phyloP scores from a whole-genome alignment of 1,140 invertebrate genomes.

The Hetaerina americana region DNA sequence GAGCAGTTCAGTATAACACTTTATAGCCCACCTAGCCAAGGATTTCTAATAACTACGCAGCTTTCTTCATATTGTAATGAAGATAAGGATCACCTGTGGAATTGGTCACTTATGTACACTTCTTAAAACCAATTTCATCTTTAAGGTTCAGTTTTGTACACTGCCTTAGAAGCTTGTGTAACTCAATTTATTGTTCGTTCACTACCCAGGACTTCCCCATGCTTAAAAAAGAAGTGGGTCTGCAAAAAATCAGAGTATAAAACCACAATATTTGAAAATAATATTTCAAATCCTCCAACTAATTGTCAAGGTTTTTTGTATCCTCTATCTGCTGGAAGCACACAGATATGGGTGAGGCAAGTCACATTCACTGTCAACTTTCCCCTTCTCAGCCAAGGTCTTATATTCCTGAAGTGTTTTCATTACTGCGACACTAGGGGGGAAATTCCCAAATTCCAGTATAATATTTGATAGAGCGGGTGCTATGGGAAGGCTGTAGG shows the following conservation, averaged over 20 bases:
- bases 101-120: background rate
- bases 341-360: background rate
- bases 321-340: background rate
- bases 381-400: background rate
- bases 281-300: background rate
- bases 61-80: background rate
- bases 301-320: background rate
- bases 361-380: background rate
- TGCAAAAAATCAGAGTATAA: background rate
- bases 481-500: background rate
- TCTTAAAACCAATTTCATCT: background rate
- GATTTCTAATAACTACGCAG: background rate
- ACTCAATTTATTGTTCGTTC: background rate
- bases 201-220: background rate
- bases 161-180: background rate
- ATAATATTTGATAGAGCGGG: background rate
- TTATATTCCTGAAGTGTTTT: background rate
- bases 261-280: background rate
- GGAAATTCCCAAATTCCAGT: background rate
- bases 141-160: background rate
- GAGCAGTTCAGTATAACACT: background rate
- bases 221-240: background rate
- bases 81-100: background rate
- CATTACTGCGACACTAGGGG: background rate
- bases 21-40: background rate